Evolutionary conservation across 1,140 invertebrate genomes (phyloP).

Genomic region (Caenorhabditis latens): DNA sequence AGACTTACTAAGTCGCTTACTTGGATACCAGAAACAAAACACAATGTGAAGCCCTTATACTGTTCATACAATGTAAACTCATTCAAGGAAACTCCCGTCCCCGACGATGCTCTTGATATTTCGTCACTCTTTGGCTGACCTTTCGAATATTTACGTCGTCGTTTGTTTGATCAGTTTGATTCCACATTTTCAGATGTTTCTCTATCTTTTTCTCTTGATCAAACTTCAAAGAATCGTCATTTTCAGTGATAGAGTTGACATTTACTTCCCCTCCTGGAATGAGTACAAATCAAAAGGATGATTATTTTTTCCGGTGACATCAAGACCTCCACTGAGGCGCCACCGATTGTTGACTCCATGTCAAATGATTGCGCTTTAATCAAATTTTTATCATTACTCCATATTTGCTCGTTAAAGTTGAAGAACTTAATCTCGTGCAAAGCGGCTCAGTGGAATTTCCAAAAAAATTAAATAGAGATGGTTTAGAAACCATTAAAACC

Average conservation of each 20-base stretch:
- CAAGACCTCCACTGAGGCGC: not conserved
- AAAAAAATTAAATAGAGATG: not conserved
- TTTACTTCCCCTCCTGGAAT: not conserved
- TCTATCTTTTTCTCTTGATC: not conserved
- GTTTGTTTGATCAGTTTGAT: not conserved
- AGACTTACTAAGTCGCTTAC: too few relatives aligned
- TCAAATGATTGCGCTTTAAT: not conserved
- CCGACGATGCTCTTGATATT: too few relatives aligned
- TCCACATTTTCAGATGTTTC: not conserved
- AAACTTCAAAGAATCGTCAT: conserved; percentile 41
- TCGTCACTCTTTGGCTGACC: too few relatives aligned
- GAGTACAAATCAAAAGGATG: not conserved
- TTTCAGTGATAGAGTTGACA: not conserved
- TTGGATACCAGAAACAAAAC: too few relatives aligned
- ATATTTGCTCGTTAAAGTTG: conserved; percentile 1
- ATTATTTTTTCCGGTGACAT: not conserved
- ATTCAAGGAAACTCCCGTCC: too few relatives aligned
- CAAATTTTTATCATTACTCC: not conserved
- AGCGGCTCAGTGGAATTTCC: not conserved
- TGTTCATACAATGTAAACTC: too few relatives aligned
- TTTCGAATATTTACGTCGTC: not conserved
- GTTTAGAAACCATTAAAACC: not conserved
- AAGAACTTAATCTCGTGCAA: not conserved
- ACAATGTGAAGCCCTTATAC: too few relatives aligned
- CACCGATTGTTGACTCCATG: not conserved